Percentiles rank a stretch among this genome's conserved stretches.
Evolutionary conservation across 2,888 invertebrate genomes (phyloP).

Genomic region (Athetis lepigone): DNA sequence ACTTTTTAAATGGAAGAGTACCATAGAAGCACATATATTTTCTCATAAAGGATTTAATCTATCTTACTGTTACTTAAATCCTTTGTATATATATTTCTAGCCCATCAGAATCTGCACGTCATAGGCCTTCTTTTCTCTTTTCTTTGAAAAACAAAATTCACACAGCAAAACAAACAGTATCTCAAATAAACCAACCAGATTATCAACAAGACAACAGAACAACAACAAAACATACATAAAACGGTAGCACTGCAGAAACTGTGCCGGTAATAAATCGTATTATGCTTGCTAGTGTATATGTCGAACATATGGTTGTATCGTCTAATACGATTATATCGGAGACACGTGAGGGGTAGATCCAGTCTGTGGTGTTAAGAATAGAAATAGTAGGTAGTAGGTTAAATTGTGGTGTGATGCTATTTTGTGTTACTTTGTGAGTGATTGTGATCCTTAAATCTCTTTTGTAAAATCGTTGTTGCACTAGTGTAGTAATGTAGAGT

Average conservation of each 20-base stretch:
- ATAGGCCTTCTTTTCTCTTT: too few relatives aligned
- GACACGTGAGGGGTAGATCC: slow-evolving; percentile 41
- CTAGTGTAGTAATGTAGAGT: too few relatives aligned
- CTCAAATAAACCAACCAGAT: slow-evolving; percentile 4
- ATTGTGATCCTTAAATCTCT: too few relatives aligned
- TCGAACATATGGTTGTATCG: slow-evolving; percentile 42
- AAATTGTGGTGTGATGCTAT: background rate
- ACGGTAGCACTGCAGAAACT: slow-evolving; percentile 19
- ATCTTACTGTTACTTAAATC: too few relatives aligned
- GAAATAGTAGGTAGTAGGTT: slow-evolving; percentile 5
- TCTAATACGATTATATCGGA: slow-evolving; percentile 55
- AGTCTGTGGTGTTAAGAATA: slow-evolving; percentile 10
- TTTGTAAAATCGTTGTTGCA: too few relatives aligned
- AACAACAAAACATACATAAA: slow-evolving; percentile 37
- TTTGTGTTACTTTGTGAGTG: background rate
- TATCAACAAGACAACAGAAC: slow-evolving; percentile 17
- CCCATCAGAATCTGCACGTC: too few relatives aligned
- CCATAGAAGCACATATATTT: too few relatives aligned
- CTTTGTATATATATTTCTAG: too few relatives aligned
- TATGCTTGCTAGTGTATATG: slow-evolving; percentile 38
- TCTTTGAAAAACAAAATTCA: background rate
- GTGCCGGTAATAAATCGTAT: slow-evolving; percentile 47
- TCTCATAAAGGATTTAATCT: too few relatives aligned
- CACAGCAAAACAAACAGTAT: background rate
- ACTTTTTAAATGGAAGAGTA: too few relatives aligned